Base-by-base conservation (phyloP, 2,888 invertebrate genomes). In the Aricia artaxerxes region DNA sequence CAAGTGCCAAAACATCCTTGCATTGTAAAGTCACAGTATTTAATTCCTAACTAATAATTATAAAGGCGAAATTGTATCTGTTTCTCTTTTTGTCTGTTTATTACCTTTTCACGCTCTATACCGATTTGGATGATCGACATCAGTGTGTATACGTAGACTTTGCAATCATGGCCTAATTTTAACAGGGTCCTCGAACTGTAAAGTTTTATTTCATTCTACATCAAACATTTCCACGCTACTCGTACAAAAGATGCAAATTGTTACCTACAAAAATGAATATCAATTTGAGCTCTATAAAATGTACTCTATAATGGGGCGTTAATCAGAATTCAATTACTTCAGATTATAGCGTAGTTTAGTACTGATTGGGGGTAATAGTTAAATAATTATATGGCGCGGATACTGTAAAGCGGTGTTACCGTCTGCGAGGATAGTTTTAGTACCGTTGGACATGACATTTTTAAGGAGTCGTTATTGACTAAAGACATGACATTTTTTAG, bases 331-430 rank as follows among this genome's bases (percentile, higher is more conserved):
- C 64, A 64, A 64, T 64, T 64, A 64, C 64, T 31, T 31, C 24
- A 11, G 64, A 64, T 64, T 64, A 64, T 64, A 31, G 64, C 64
- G 64, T 64, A 64, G 31, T 64, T 61, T 64, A 64, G 64, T 11
- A 31, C 24, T 11, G 64, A 64, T 64, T 64, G 31, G 31, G 64
- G 9, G 64, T 64, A 64, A 64, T 64, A 31, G 64, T 64, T 64
- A 1, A 64, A 64, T 64, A 64, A 64, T 64, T 64, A 64, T 24
- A 64, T 11, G 64, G 64, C 64, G 24, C 64, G 64, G 24, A 9
- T 64, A 64, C 64, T 64, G 31, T 6, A 24, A 64, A 7, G 64
- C 64, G 64, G 64, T 31, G 7, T 64, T 11, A 64, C 24, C n/a
- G 61, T 7, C 64, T 31, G 9, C 31, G 11, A 64, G 64, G 24